Evolutionary conservation across 2,113 vertebrate species (phyloP).

Genomic region (Potamarius usumacintae): DNA sequence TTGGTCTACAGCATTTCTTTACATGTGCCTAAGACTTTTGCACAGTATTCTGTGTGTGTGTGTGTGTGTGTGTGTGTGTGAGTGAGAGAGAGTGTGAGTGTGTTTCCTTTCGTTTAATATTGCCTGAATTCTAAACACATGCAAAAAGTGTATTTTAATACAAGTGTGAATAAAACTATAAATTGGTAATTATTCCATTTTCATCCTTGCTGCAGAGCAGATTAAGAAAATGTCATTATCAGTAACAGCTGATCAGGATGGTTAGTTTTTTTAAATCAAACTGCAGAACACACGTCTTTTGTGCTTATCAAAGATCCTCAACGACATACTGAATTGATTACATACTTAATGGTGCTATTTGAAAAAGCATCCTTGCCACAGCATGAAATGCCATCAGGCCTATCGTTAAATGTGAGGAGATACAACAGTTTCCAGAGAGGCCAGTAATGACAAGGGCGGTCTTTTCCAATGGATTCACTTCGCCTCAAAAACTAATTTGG

Average conservation of each 20-base stretch:
- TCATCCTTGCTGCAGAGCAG: slow-evolving; percentile 42
- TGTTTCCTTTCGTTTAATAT: background rate
- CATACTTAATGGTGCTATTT: slow-evolving; percentile 40
- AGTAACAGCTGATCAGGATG: background rate
- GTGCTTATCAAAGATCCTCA: slow-evolving; percentile 33
- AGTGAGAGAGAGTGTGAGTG: too few relatives aligned
- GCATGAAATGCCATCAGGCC: slow-evolving; percentile 42
- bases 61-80: too few relatives aligned
- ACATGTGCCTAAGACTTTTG: too few relatives aligned
- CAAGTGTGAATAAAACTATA: background rate
- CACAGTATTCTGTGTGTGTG: too few relatives aligned
- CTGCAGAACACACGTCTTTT: slow-evolving; percentile 23
- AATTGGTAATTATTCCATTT: background rate
- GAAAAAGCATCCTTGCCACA: slow-evolving; percentile 23
- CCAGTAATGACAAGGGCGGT: slow-evolving; percentile 34
- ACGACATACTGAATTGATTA: slow-evolving; percentile 45
- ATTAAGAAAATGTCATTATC: slow-evolving; percentile 16
- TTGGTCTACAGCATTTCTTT: too few relatives aligned
- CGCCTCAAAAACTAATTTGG: slow-evolving; percentile 36
- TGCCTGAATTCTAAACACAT: background rate
- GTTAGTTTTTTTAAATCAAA: slow-evolving; percentile 3
- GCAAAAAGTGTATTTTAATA: background rate
- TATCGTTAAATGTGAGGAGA: slow-evolving; percentile 30
- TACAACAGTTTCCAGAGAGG: slow-evolving; percentile 27
- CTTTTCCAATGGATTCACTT: slow-evolving; percentile 32